A percentile compares a stretch with the other conserved stretches of the same genome.
phyloP scores from a whole-genome alignment of 2,888 invertebrate genomes.

The Pseudococcus longispinus region DNA sequence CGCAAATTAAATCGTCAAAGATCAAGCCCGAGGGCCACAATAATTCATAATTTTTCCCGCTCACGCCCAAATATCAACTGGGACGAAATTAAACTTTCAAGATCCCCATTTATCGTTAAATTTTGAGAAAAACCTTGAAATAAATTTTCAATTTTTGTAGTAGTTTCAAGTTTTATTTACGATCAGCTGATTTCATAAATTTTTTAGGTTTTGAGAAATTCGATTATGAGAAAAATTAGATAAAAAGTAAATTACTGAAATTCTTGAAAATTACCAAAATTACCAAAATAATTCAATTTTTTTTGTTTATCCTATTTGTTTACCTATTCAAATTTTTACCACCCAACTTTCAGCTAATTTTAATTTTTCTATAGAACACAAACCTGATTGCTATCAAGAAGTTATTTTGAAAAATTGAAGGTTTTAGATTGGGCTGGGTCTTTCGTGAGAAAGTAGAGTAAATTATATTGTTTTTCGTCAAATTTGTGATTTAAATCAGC shows the following conservation, averaged over 20 bases:
- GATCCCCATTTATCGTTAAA: background rate
- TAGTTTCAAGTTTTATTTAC: background rate
- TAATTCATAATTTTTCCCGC: slow-evolving; percentile 8
- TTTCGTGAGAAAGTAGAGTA: background rate
- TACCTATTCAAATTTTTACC: background rate
- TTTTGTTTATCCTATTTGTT: background rate
- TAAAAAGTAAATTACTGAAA: background rate
- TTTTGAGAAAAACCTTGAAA: slow-evolving; percentile 36
- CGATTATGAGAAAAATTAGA: background rate
- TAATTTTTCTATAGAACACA: background rate
- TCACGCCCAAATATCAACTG: slow-evolving; percentile 22
- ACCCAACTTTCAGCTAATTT: background rate
- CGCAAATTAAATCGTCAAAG: background rate
- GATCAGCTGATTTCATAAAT: background rate
- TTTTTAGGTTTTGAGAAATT: background rate
- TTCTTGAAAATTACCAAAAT: background rate
- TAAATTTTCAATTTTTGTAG: background rate
- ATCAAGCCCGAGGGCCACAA: background rate
- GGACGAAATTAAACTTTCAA: background rate
- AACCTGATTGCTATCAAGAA: slow-evolving; percentile 28
- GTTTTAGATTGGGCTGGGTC: slow-evolving; percentile 54
- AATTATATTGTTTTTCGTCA: slow-evolving; percentile 8
- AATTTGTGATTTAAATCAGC: background rate
- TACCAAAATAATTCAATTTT: background rate
- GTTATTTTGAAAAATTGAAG: slow-evolving; percentile 48